Conservation (phyloP, 30 jellyfish, hydroid and myxozoan genomes). For the Aurelia sp. region DNA sequence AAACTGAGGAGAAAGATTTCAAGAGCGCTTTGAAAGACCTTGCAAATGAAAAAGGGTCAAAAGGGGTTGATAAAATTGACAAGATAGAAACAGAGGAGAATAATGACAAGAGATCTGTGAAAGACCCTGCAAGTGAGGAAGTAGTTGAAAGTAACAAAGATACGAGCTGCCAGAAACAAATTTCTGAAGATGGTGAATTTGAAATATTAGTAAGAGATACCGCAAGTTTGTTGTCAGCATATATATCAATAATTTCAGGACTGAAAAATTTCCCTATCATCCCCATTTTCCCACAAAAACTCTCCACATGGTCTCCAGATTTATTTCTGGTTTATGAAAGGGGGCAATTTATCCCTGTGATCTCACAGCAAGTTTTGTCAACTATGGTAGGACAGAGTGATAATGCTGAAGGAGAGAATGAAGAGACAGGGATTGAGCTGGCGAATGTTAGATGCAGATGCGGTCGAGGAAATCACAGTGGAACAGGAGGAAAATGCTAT, state of each 20-base stretch:
- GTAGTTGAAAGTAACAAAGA: constrained; percentile 19
- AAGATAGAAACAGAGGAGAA: background rate
- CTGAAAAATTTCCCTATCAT: constrained; percentile 81
- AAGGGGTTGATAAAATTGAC: background rate
- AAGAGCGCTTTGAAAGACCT: background rate
- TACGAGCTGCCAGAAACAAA: background rate
- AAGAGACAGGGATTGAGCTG: background rate
- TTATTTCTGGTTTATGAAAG: constrained; percentile 66
- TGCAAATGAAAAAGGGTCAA: background rate
- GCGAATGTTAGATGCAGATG: constrained; percentile 84
- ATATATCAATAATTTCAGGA: constrained; percentile 76
- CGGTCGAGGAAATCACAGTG: constrained; percentile 91
- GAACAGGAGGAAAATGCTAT: constrained; percentile 78
- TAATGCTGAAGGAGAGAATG: constrained; percentile 7
- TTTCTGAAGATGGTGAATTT: constrained; percentile 70
- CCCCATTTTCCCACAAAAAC: constrained; percentile 86
- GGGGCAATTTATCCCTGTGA: constrained; percentile 77
- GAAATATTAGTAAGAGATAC: constrained; percentile 69
- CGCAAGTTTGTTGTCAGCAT: constrained; percentile 72
- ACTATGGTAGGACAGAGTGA: constrained; percentile 8
- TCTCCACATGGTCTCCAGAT: constrained; percentile 71
- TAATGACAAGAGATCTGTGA: background rate
- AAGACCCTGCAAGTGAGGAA: background rate
- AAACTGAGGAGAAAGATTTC: background rate
- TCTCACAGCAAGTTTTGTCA: constrained; percentile 49